Base-by-base conservation (phyloP, 2,113 vertebrate species). In the Vulpes vulpes region DNA sequence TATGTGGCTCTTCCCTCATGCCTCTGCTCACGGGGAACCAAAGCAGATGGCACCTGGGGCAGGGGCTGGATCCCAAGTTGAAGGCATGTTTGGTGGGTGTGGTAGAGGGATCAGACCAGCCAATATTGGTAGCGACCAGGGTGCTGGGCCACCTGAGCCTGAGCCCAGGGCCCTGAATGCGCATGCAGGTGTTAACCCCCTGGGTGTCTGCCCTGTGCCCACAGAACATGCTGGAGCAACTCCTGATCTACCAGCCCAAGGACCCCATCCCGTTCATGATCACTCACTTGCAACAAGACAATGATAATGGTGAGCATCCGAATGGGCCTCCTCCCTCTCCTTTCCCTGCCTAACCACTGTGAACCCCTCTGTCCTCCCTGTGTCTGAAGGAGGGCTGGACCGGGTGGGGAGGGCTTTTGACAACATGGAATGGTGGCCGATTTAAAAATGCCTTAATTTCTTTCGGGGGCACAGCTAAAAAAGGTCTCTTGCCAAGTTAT, bases 241-340 rank as follows among this genome's bases (percentile, higher is more conserved):
- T 99, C 73, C 95, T 99, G 81, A 98, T 99, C 53, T 98, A 99
- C 87, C 99, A 98, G 95, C 99, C 99, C 0, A 94, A 98, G 5
- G 99, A 99, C 60, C 99, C 99, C 0, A 98, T 99, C 89, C 89
- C 98, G 43, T 99, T 99, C 98, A 98, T 99, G 98, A 99, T 99
- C 43, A 32, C 92, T 3, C 98, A 99, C 89, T 98, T 99, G 91
- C 98, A 98, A 88, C 98, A 94, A 17, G 98, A 98, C 98, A 99
- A 97, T 0, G 93, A 98, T 12, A 96, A 99, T 8, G 98, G 99
- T 99, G 71, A 99, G 98, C 94, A 64, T 32, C 92, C 43, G 55
- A 43, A 38, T 4, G 15, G 87, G n/a, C 0, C 5, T 82, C 35
- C 25, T 67, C 76, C 1, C 17, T 0, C 87, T 81, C 96, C 96